Base-by-base conservation (phyloP, 2,113 vertebrate genomes). In the Pelmatolapia mariae region DNA sequence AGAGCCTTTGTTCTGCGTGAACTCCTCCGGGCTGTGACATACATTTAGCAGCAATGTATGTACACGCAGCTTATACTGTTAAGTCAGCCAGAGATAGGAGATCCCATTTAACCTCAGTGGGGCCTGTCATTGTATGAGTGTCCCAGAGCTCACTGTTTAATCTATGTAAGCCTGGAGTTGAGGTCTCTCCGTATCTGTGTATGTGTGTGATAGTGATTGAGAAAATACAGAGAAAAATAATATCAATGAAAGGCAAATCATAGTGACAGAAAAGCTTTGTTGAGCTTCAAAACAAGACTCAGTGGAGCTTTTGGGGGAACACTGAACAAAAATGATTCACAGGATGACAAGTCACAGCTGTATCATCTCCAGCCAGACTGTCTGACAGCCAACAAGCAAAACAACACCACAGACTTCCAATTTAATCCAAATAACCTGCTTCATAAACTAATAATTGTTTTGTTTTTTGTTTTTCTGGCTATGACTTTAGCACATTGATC, bases 1-100 rank as follows among this genome's bases (percentile, higher is more conserved):
- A 19, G 86, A 91, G 87, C 89, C 91, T 93, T 93, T 92, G 91
- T 91, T 93, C 84, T 86, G 80, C 2, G 13, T 83, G 52, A 90
- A 82, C 57, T 93, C 90, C 93, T 90, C 59, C 1, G 85, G 87
- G 90, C 84, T 89, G 89, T 94, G 93, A 95, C 93, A 95, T 91
- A 94, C 89, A 95, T 94, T 94, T 66, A 83, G 81, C 7, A 68
- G 3, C 12, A 4, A 86, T 73, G 84, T 78, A 85, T 53, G 26
- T 63, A 80, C 88, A 81, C 8, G 8, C 76, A n/a, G 66, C 80
- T 78, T 26, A 43, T 56, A 68, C 85, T 54, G 76, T 88, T 26
- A 80, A 91, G 61, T 92, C 90, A 89, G 76, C 66, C 57, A 9
- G 57, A 73, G 31, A 86, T 82, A 38, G 80, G 84, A 89, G 92